A percentile compares a stretch with the other conserved stretches of the same genome.
Conservation (phyloP, 2,113 vertebrate species). For the Calypte anna region DNA sequence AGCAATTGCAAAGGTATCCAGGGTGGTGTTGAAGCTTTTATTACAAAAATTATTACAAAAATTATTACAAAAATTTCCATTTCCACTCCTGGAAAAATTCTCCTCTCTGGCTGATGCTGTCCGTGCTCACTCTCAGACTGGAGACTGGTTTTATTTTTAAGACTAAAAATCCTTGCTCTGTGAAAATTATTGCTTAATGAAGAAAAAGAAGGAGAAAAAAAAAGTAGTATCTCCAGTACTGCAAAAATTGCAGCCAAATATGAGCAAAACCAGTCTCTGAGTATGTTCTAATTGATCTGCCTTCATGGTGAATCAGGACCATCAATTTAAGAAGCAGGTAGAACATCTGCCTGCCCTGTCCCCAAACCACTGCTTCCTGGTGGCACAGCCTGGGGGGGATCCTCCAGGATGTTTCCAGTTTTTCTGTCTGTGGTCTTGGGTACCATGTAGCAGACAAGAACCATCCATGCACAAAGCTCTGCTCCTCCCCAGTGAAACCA, state of each 20-base stretch:
- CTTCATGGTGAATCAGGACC: neutral
- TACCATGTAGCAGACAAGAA: neutral
- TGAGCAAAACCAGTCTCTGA: neutral
- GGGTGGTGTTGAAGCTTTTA: neutral
- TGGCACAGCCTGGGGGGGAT: neutral
- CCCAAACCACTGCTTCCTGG: neutral
- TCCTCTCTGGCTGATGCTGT: neutral
- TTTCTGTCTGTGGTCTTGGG: neutral
- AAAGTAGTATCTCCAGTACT: neutral
- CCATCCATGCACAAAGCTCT: neutral
- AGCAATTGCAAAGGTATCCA: neutral
- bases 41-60: neutral
- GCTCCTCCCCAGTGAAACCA: neutral
- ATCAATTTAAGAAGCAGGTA: neutral
- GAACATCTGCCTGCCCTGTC: neutral
- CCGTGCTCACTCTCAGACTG: neutral
- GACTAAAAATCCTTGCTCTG: neutral
- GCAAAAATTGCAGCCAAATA: neutral
- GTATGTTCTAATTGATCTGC: neutral
- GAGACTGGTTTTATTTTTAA: conserved; percentile 19
- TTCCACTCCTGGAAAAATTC: conserved; percentile 13
- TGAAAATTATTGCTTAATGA: conserved; percentile 5
- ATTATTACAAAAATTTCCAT: neutral
- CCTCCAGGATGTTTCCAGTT: neutral
- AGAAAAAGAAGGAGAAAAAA: neutral